Conservation (phyloP, 2,797 vertebrate genomes). For the Anableps anableps region DNA sequence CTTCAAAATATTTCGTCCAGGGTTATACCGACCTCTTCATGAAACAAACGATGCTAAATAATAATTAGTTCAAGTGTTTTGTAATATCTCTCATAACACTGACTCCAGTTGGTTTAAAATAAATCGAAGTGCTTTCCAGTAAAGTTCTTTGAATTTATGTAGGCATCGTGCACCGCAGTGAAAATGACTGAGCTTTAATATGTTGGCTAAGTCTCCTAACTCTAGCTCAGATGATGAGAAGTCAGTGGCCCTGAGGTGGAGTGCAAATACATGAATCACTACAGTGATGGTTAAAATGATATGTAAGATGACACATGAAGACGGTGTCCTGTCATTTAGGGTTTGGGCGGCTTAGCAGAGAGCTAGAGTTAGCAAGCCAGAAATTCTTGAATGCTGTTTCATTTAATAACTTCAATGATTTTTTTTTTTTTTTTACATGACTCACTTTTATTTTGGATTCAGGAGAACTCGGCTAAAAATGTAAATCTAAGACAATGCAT, state of each 20-base stretch:
- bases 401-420: slow-evolving; percentile 20
- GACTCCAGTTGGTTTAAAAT: neutral
- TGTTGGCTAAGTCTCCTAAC: neutral
- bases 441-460: slow-evolving; percentile 6
- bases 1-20: neutral
- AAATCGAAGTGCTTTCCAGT: neutral
- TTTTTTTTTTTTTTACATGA: slow-evolving; percentile 1
- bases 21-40: neutral
- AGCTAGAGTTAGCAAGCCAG: slow-evolving; percentile 28
- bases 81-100: neutral
- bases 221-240: slow-evolving; percentile 33
- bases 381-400: slow-evolving; percentile 39
- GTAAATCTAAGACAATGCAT: slow-evolving; percentile 12
- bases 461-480: slow-evolving; percentile 2
- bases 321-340: slow-evolving; percentile 59
- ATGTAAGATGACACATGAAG: slow-evolving; percentile 52
- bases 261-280: slow-evolving; percentile 60
- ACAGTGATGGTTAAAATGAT: slow-evolving; percentile 39
- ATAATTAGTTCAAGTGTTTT: neutral
- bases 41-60: neutral
- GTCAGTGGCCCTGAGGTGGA: slow-evolving; percentile 24
- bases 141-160: neutral
- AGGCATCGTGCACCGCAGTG: neutral
- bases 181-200: slow-evolving; percentile 2
- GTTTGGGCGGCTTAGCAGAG: slow-evolving; percentile 41